A percentile compares a stretch with the other conserved stretches of the same genome.
These are phyloP conservation scores for Festucalex cinctus DNA, from an alignment of 2,113 vertebrate genomes.

Conservation along the genomic window DNA sequence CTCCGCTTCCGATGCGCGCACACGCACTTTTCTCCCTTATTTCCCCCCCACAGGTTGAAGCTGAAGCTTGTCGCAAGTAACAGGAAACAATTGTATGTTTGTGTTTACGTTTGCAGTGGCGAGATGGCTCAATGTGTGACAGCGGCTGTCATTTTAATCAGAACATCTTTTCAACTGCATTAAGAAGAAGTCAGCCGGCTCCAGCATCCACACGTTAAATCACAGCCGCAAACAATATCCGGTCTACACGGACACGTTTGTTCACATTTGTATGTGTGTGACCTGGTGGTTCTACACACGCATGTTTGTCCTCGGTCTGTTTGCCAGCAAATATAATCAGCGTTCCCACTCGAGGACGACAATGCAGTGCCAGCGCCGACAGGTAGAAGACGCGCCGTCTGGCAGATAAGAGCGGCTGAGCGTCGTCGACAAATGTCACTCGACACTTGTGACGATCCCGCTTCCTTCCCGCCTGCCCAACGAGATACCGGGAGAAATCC, in stretches of 20 bases:
- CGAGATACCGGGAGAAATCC: conserved; percentile 62
- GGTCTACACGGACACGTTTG: neutral
- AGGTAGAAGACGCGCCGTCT: conserved; percentile 18
- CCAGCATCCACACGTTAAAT: no score
- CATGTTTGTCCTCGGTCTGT: conserved; percentile 17
- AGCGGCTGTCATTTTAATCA: no score
- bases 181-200: no score
- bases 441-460: conserved; percentile 9
- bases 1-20: no score
- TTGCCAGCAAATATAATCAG: conserved; percentile 23
- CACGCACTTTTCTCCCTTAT: no score
- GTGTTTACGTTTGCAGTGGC: no score
- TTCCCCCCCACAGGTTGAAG: no score
- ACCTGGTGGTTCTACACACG: conserved; percentile 4
- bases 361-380: conserved; percentile 18
- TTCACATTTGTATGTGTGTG: neutral
- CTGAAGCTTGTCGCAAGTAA: no score
- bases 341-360: conserved; percentile 10
- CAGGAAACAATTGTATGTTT: no score
- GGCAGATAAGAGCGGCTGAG: conserved; percentile 40
- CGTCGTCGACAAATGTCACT: conserved; percentile 41
- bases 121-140: no score
- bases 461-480: conserved; percentile 35
- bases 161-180: no score
- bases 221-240: no score